Conservation (phyloP, 2,113 vertebrate species). For the Neomonachus schauinslandi region DNA sequence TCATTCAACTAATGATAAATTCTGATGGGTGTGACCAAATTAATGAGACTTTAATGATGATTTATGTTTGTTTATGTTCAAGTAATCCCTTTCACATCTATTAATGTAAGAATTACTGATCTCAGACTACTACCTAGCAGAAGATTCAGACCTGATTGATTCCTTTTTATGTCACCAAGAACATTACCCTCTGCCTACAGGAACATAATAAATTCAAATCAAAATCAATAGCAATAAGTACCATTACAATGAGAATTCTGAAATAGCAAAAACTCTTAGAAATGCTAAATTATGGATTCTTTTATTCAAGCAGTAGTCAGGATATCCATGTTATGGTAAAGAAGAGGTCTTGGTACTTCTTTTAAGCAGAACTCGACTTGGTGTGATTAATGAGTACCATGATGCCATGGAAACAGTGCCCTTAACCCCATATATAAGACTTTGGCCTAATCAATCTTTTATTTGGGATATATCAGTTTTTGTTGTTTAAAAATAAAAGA, state of each 20-base stretch:
- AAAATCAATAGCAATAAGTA: neutral
- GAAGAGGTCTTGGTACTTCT: neutral
- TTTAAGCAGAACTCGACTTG: neutral
- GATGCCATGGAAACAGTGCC: neutral
- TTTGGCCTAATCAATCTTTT: neutral
- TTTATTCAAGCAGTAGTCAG: neutral
- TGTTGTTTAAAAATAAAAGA: neutral
- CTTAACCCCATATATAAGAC: neutral
- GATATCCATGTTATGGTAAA: neutral
- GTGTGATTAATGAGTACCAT: neutral
- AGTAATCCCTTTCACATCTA: neutral
- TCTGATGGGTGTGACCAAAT: neutral
- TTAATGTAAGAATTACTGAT: conserved; percentile 15
- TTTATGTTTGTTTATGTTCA: neutral
- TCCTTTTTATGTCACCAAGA: neutral
- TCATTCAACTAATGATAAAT: conserved; percentile 12
- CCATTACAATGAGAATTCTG: neutral
- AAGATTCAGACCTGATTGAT: neutral
- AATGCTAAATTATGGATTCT: neutral
- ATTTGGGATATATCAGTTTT: neutral
- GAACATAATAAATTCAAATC: neutral
- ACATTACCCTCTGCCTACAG: neutral
- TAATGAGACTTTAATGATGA: neutral
- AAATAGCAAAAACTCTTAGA: neutral
- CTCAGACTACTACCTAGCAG: neutral